A percentile compares a stretch with the other conserved stretches of the same genome.
These are phyloP conservation scores for Sinohyriopsis cumingii DNA, from an alignment of 2,888 invertebrate species.

Conservation along the genomic window DNA sequence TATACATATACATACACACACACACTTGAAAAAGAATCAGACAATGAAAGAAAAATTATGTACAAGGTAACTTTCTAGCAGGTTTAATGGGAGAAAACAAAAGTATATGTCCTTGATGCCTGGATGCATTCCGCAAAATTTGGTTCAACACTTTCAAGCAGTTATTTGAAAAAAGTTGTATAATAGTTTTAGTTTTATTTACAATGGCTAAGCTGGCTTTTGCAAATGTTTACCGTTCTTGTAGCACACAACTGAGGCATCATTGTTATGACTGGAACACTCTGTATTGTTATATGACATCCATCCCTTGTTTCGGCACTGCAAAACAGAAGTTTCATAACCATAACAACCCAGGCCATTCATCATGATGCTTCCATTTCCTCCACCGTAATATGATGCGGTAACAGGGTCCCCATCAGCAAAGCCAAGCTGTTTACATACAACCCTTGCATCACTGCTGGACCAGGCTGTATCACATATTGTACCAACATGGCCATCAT, in stretches of 20 bases:
- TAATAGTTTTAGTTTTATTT: not conserved
- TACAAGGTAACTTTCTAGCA: too few species aligned
- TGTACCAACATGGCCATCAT: constrained; percentile 47
- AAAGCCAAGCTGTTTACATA: constrained; percentile 53
- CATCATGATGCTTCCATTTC: constrained; percentile 51
- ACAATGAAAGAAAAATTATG: too few species aligned
- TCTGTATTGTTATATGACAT: constrained; percentile 33
- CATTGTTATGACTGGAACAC: constrained; percentile 47
- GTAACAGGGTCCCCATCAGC: constrained; percentile 48
- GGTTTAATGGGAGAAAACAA: too few species aligned
- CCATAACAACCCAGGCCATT: constrained; percentile 50
- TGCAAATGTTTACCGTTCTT: constrained; percentile 38
- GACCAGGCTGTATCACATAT: constrained; percentile 59
- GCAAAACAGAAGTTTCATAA: constrained; percentile 44
- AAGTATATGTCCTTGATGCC: too few species aligned
- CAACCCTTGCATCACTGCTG: constrained; percentile 51
- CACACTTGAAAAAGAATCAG: too few species aligned
- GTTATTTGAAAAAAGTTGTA: not conserved
- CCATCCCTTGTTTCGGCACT: constrained; percentile 49
- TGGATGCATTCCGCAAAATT: too few species aligned
- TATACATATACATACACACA: too few species aligned
- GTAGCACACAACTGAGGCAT: constrained; percentile 54
- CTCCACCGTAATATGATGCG: constrained; percentile 48
- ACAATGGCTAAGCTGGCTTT: not conserved
- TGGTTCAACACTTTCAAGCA: not conserved